phyloP scores from a whole-genome alignment of 1,140 invertebrate species.

The Drosophila mojavensis region DNA sequence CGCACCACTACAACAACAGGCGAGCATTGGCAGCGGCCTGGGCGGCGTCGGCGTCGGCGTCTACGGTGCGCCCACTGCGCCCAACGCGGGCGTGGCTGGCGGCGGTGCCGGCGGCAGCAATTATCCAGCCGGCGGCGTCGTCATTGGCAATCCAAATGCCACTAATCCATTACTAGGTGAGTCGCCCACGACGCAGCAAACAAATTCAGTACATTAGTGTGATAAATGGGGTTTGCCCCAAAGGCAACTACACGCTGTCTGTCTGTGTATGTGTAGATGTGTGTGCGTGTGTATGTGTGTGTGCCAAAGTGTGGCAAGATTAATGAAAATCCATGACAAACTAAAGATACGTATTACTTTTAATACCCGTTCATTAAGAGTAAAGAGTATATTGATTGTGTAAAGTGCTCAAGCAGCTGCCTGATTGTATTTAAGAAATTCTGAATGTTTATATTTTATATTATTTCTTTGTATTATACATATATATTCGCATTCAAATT shows the following conservation, averaged over 20 bases:
- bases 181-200: constrained; percentile 24
- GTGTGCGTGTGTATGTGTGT: constrained; percentile 1
- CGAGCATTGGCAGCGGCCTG: constrained; percentile 63
- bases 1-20: constrained; percentile 64
- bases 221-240: constrained; percentile 32
- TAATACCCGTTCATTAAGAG: too few relatives aligned
- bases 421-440: too few relatives aligned
- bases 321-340: constrained; percentile 44
- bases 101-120: constrained; percentile 37
- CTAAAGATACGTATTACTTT: constrained; percentile 32
- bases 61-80: constrained; percentile 61
- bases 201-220: constrained; percentile 20
- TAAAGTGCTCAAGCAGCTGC: too few relatives aligned
- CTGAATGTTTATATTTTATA: too few relatives aligned
- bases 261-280: not conserved
- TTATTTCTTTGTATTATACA: too few relatives aligned
- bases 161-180: constrained; percentile 81
- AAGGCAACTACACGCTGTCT: not conserved
- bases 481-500: too few relatives aligned
- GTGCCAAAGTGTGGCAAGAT: constrained; percentile 40
- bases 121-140: constrained; percentile 74
- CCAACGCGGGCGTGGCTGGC: constrained; percentile 49
- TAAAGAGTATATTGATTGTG: too few relatives aligned
- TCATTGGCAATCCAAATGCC: constrained; percentile 81
- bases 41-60: constrained; percentile 20